A percentile compares a stretch with the other conserved stretches of the same genome.
phyloP scores from a whole-genome alignment of 2,797 vertebrate species.

The Tinamus major region DNA sequence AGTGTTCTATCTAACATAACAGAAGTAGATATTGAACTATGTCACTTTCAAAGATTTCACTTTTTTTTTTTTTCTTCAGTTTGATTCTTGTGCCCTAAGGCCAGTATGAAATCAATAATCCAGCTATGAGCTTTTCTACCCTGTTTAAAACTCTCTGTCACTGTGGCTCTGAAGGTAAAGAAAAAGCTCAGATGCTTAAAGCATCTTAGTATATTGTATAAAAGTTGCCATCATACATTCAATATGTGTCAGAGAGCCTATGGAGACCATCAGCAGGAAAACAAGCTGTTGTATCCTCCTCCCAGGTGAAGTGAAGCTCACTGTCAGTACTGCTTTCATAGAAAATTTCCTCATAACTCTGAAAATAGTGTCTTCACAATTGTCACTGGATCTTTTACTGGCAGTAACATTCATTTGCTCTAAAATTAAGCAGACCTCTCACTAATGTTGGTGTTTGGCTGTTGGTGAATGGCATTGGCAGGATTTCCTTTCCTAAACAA shows the following conservation, averaged over 20 bases:
- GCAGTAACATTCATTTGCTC: background rate
- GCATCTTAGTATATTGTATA: background rate
- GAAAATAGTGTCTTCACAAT: background rate
- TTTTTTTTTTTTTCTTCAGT: background rate
- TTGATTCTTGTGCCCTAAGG: background rate
- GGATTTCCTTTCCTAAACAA: background rate
- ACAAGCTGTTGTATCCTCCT: background rate
- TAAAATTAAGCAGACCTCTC: background rate
- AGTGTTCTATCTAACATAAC: accelerated
- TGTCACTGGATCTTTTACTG: background rate
- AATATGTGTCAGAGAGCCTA: background rate
- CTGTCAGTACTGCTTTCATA: background rate
- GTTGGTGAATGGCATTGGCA: background rate
- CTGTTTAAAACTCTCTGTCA: background rate
- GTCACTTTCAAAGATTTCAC: too few species aligned
- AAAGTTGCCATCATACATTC: background rate
- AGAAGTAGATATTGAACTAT: background rate
- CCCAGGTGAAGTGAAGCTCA: background rate
- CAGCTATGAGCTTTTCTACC: background rate
- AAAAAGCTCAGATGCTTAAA: background rate
- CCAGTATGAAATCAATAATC: background rate
- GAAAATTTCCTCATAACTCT: background rate
- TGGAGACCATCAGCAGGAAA: background rate
- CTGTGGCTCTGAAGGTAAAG: background rate
- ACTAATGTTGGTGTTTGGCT: background rate